phyloP scores from a whole-genome alignment of 2,888 invertebrate species.

The Drosophila mayaguana region DNA sequence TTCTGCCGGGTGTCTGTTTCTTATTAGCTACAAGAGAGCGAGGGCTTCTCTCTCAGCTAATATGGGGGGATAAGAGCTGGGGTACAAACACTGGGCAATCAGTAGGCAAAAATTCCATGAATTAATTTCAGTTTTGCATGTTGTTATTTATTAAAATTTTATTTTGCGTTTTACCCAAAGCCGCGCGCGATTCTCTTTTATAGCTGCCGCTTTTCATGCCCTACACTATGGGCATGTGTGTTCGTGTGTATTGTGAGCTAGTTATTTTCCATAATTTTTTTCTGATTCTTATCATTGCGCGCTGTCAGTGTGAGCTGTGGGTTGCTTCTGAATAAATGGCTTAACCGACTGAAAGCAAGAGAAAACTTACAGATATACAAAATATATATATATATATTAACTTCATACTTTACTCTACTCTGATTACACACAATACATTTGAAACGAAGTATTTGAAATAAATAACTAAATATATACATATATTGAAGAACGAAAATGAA shows the following conservation, averaged over 20 bases:
- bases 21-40: conserved; percentile 59
- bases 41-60: neutral
- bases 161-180: conserved; percentile 52
- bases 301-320: conserved; percentile 30
- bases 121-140: conserved; percentile 85
- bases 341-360: neutral
- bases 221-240: conserved; percentile 21
- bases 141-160: conserved; percentile 83
- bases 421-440: neutral
- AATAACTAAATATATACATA: neutral
- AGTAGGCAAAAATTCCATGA: conserved; percentile 80
- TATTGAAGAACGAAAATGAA: no score
- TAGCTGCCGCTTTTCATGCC: conserved; percentile 64
- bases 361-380: neutral
- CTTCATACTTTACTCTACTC: neutral
- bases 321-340: conserved; percentile 33
- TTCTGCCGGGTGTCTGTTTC: conserved; percentile 77
- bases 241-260: conserved; percentile 25
- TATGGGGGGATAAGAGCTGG: conserved; percentile 3
- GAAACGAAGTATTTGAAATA: neutral
- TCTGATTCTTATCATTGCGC: conserved; percentile 59
- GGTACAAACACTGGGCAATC: conserved; percentile 56
- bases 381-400: neutral
- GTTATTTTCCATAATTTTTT: conserved; percentile 54
- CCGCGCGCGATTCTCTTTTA: conserved; percentile 59